Evolutionary conservation across 2,888 invertebrate species (phyloP), one percentile per base, ranked within the genome.

Genomic region (Torymus auratus): DNA sequence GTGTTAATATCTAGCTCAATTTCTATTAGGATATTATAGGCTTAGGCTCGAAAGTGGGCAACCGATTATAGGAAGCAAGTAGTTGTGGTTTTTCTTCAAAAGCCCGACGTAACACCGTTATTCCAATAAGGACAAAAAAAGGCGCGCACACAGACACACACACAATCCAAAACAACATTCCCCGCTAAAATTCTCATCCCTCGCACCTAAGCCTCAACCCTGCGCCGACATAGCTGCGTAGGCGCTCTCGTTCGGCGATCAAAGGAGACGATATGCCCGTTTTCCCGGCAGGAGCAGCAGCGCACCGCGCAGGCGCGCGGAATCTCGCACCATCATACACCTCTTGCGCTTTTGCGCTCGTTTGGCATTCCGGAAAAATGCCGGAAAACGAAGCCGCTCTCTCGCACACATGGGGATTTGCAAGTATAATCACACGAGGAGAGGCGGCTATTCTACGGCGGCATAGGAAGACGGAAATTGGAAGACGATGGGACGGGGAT

Each of bases 401-500:
- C 50, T 28, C 50, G 5, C 50, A 15, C 23, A 41, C 41, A 41
- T 11, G 10, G n/a, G 28, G 14, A 70, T 81, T 73, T 81, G 80
- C 80, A 81, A 81, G 80, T 81, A 73, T 73, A 81, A 81, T 76
- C 20, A 55, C 12, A n/a, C n/a, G n/a, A n/a, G 23, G 5, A 15
- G 28, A 20, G 2, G 65, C 17, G 62, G 61, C 65, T 20, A 2
- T 20, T 20, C 20, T 20, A 20, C 20, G 20, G 15, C 23, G 53
- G 14, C 15, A 28, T 52, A 62, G 61, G 64, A 76, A 72, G 72
- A 68, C 67, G 72, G 70, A 81, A 81, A 81, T 81, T 77, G 80
- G 72, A 81, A 81, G 72, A 69, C 80, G 80, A 81, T 81, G 71
- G 80, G 74, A 12, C 65, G 70, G 55, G 80, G 80, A 80, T 80